phyloP scores from a whole-genome alignment of 2,888 invertebrate genomes.

The Tricholauxania praeusta region DNA sequence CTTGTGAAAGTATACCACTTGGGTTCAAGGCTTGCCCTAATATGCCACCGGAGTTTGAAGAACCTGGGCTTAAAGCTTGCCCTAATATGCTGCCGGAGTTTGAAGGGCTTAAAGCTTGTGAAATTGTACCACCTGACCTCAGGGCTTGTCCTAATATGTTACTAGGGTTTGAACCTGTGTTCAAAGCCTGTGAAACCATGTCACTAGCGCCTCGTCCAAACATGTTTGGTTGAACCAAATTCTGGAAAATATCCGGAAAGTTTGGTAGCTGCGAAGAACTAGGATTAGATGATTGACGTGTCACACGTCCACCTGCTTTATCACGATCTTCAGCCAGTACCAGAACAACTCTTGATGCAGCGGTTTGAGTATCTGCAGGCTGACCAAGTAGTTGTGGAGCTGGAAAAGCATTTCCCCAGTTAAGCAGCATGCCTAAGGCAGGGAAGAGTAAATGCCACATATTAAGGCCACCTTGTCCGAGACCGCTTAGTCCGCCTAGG shows the following conservation, averaged over 20 bases:
- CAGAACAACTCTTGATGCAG: constrained; percentile 58
- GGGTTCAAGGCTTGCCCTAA: background rate
- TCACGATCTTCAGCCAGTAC: constrained; percentile 57
- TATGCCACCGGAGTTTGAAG: background rate
- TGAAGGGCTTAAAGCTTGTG: no score
- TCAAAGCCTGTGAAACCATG: no score
- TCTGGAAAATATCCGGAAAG: no score
- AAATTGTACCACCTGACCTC: no score
- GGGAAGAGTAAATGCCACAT: constrained; percentile 52
- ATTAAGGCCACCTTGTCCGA: constrained; percentile 34
- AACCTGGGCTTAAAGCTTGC: background rate
- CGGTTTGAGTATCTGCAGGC: constrained; percentile 21
- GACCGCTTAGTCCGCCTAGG: constrained; percentile 41
- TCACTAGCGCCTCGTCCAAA: no score
- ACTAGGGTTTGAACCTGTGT: no score
- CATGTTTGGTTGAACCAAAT: no score
- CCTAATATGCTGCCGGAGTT: no score
- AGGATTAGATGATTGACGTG: background rate
- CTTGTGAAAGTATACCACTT: no score
- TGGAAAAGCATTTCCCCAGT: constrained; percentile 26
- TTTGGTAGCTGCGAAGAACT: no score
- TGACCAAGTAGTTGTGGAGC: constrained; percentile 27
- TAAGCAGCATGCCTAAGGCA: constrained; percentile 52
- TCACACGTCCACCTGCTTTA: background rate
- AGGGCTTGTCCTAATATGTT: no score